These are phyloP conservation scores for Phalanger gymnotis DNA, from an alignment of 2,797 vertebrate genomes.

Conservation along the genomic window DNA sequence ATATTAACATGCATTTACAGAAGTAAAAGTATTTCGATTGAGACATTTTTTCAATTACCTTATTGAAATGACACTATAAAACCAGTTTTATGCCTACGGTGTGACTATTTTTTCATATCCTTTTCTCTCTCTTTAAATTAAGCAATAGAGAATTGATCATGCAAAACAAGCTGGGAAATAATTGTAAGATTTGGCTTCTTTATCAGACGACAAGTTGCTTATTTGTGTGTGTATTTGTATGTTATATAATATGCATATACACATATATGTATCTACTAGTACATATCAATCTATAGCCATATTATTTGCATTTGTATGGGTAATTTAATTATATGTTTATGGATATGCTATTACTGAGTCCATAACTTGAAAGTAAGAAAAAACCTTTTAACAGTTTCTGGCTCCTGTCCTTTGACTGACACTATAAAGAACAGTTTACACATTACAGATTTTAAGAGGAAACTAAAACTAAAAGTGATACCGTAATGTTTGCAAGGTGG, in stretches of 20 bases:
- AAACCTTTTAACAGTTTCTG: neutral
- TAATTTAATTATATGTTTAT: neutral
- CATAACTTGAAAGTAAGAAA: neutral
- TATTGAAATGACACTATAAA: conserved; percentile 19
- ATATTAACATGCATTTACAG: neutral
- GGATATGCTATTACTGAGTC: neutral
- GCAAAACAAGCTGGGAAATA: neutral
- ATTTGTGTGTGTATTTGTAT: neutral
- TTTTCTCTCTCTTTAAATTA: conserved; percentile 24
- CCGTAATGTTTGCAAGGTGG: neutral
- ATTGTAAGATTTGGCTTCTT: neutral
- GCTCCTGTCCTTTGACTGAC: neutral
- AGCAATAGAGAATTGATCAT: neutral
- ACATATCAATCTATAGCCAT: neutral
- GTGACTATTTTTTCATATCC: neutral
- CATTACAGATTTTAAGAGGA: neutral
- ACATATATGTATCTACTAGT: neutral
- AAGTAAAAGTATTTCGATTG: neutral
- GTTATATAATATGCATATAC: neutral
- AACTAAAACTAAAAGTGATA: neutral
- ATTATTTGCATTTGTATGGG: neutral
- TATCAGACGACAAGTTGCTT: neutral
- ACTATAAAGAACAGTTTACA: neutral
- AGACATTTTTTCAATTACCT: conserved; percentile 10
- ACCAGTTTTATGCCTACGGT: neutral